Base-by-base conservation (phyloP, 2,888 invertebrate species). In the Pyrrhosoma nymphula region DNA sequence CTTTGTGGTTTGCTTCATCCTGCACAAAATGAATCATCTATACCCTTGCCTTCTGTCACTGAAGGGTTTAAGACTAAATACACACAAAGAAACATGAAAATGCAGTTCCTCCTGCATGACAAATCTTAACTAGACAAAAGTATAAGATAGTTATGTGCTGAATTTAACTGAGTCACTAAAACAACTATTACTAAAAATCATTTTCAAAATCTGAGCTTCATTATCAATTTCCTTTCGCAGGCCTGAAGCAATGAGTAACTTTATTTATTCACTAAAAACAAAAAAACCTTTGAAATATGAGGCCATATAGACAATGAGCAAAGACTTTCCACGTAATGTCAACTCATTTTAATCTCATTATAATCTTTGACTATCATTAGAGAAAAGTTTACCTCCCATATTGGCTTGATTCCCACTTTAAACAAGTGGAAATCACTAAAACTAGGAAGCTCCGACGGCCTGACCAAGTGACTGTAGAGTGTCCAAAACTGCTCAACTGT, bases 401-500 rank as follows among this genome's bases (percentile, higher is more conserved):
- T 99, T 47, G 99, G 99, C 97, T 99, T 99, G 96, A 99, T 99
- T 96, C 99, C 99, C 96, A 99, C 98, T 97, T 99, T 99, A 97
- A 99, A 99, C 95, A 99, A 98, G 97, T 99, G 99, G 96, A 99
- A 98, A 97, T 99, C 99, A 96, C 99, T 98, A 96, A 99, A 99
- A 35, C 99, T 98, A 89, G 98, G 98, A 96, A 99, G 97, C 96
- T 99, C 99, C 95, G 98, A 98, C 95, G 99, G 99, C 96, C 99
- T 98, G 96, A 98, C 98, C 96, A 99, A 97, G 97, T 99, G 99
- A 97, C 99, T 98, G 97, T 99, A 99, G 95, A 99, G 97, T 75
- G 98, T 98, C 99, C 99, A 99, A 98, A 99, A 99, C 97, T 99
- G 99, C 97, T 99, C 99, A 96, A 99, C 99, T 96, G 98, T 98